Evolutionary conservation across 1,140 invertebrate species (phyloP).

Genomic region (Telenomus remus): DNA sequence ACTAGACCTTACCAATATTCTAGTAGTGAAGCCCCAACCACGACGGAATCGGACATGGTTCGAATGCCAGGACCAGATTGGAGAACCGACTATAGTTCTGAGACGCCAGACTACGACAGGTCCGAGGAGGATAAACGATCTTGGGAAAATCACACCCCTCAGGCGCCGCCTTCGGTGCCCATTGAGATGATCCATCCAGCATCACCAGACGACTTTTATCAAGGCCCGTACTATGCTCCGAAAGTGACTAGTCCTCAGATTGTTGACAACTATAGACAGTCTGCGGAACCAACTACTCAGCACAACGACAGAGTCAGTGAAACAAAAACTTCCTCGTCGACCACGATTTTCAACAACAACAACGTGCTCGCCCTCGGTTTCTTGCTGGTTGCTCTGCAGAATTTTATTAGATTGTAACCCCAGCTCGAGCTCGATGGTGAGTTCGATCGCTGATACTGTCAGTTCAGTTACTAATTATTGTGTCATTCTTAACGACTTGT

Average conservation of each 20-base stretch:
- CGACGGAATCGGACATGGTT: slow-evolving; percentile 16
- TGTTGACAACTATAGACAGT: slow-evolving; percentile 59
- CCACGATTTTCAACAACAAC: neutral
- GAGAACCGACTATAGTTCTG: neutral
- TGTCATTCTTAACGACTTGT: slow-evolving; percentile 55
- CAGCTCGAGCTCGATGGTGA: slow-evolving; percentile 6
- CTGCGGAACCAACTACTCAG: slow-evolving; percentile 11
- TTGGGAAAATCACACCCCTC: slow-evolving; percentile 21
- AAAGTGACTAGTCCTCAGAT: slow-evolving; percentile 49
- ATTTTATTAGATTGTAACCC: slow-evolving; percentile 15
- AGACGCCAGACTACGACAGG: slow-evolving; percentile 4
- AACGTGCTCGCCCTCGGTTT: slow-evolving; percentile 2
- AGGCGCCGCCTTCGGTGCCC: slow-evolving; percentile 14
- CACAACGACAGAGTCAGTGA: slow-evolving; percentile 8
- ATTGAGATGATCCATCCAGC: slow-evolving; percentile 43
- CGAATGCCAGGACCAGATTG: neutral
- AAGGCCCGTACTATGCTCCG: slow-evolving; percentile 53
- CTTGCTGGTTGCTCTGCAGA: slow-evolving; percentile 15
- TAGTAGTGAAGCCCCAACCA: slow-evolving; percentile 6
- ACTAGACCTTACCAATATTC: slow-evolving; percentile 15
- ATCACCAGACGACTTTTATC: slow-evolving; percentile 41
- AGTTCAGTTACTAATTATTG: slow-evolving; percentile 58
- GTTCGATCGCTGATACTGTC: slow-evolving; percentile 30
- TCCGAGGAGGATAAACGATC: slow-evolving; percentile 6
- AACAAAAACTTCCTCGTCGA: neutral